Base-by-base conservation (phyloP, 2,888 invertebrate species). In the Eristalinus sepulchralis region DNA sequence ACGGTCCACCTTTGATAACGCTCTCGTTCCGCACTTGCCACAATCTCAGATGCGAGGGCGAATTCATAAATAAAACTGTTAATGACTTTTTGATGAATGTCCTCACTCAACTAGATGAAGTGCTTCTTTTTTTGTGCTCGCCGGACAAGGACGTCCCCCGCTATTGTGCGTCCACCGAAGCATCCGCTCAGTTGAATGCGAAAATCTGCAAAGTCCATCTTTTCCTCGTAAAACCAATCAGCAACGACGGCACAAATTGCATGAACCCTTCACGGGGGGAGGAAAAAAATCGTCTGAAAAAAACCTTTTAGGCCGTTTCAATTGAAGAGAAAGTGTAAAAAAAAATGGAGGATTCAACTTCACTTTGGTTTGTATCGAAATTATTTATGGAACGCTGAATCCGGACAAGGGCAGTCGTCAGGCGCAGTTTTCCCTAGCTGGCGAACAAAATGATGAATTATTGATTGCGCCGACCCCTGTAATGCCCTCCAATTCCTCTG, bases 381-480 rank as follows among this genome's bases (percentile, higher is more conserved):
- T 47, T 47, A 47, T 47, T 47, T 47, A 47, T 47, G 47, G 47
- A 47, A 47, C 47, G 17, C 17, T 47, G 47, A 17, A 17, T 47
- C 47, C 47, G 17, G 47, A 47, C 17, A 59, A 57, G 47, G 17
- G 17, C 17, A 59, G 62, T 59, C 60, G 17, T 31, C 17, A 33
- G 63, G 24, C 33, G 67, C 62, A 24, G 34, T 72, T 62, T 47
- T 20, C 62, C 20, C n/a, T 33, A 55, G 1, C 53, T 27, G 20
- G 24, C 17, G 24, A 39, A 39, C 31, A 70, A 60, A 33, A 68
- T 67, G 68, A 81, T 85, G 75, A 85, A 85, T 85, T 77, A 85
- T 85, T 85, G 84, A 85, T 85, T 72, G 63, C 31, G 67, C 71
- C 39, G 62, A 68, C 66, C 76, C 71, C 57, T 36, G 67, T 67